phyloP scores from a whole-genome alignment of 2,888 invertebrate genomes.

The Drosophila niveifrons region DNA sequence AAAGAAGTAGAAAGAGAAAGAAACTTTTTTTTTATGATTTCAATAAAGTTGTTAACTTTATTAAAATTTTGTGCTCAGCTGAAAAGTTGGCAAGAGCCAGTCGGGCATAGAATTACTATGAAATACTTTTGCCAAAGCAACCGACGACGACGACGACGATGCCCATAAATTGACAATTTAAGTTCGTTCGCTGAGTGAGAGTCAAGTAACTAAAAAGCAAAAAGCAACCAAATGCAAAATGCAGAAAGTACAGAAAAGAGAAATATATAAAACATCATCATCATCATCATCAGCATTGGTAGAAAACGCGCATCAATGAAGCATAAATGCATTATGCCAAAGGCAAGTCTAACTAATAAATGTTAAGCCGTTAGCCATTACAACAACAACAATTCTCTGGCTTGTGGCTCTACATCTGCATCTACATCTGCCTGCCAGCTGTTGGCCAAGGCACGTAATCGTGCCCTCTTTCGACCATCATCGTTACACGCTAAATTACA shows the following conservation, averaged over 20 bases:
- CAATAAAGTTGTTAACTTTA: conserved; percentile 80
- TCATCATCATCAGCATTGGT: conserved; percentile 42
- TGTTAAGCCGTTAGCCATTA: conserved; percentile 50
- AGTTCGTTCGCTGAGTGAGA: conserved; percentile 59
- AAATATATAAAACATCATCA: conserved; percentile 40
- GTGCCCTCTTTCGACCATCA: conserved; percentile 57
- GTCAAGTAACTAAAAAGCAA: conserved; percentile 55
- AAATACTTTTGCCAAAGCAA: conserved; percentile 75
- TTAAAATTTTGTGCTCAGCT: conserved; percentile 76
- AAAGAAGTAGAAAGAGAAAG: conserved; percentile 4
- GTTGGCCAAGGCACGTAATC: conserved; percentile 12
- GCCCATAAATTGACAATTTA: conserved; percentile 79
- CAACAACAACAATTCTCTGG: conserved; percentile 38
- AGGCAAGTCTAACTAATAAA: conserved; percentile 75
- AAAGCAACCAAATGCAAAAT: conserved; percentile 27
- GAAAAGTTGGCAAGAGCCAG: conserved; percentile 74
- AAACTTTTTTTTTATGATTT: conserved; percentile 71
- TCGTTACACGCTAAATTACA: conserved; percentile 79
- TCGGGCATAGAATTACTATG: conserved; percentile 78
- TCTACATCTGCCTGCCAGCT: conserved; percentile 4
- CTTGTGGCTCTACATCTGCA: background rate
- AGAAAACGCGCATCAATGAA: conserved; percentile 73
- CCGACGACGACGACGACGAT: conserved; percentile 66
- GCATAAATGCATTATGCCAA: conserved; percentile 69
- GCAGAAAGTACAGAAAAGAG: conserved; percentile 9